A percentile compares a stretch with the other conserved stretches of the same genome.
Conservation (phyloP, 2,888 invertebrate genomes). For the Netelia melanura region DNA sequence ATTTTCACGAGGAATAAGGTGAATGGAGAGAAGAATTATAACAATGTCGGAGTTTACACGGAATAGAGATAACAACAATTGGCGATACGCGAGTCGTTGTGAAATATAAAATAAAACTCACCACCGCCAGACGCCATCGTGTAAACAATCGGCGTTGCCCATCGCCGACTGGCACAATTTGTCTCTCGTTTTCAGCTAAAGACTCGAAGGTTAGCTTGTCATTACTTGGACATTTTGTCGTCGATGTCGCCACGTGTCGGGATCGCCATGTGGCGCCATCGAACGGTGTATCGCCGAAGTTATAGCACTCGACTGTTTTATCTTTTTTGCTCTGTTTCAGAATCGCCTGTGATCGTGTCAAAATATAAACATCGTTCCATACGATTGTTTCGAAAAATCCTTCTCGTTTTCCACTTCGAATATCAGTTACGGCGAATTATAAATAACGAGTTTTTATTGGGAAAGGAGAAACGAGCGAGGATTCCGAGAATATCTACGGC, state of each 20-base stretch:
- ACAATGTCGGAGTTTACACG: neutral
- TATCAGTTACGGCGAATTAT: neutral
- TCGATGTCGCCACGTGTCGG: conserved; percentile 24
- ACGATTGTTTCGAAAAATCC: neutral
- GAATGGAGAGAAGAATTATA: neutral
- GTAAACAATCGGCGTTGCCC: conserved; percentile 76
- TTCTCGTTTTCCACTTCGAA: neutral
- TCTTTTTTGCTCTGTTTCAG: no score
- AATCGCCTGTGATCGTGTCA: no score
- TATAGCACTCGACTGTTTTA: neutral
- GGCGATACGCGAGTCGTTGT: conserved; percentile 43
- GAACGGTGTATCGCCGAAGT: neutral
- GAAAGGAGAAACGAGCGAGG: neutral
- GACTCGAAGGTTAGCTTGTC: neutral
- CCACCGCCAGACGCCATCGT: conserved; percentile 83
- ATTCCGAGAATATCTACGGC: neutral
- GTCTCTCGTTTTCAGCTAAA: conserved; percentile 13
- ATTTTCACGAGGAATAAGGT: conserved; percentile 21
- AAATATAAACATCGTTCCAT: no score
- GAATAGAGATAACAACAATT: neutral
- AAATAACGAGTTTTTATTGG: neutral
- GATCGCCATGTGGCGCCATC: neutral
- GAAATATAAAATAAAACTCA: conserved; percentile 74
- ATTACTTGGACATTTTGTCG: neutral
- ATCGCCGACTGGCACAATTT: conserved; percentile 61